Base-by-base conservation (phyloP, 1,140 invertebrate genomes). In the Gonatopus flavifemur region DNA sequence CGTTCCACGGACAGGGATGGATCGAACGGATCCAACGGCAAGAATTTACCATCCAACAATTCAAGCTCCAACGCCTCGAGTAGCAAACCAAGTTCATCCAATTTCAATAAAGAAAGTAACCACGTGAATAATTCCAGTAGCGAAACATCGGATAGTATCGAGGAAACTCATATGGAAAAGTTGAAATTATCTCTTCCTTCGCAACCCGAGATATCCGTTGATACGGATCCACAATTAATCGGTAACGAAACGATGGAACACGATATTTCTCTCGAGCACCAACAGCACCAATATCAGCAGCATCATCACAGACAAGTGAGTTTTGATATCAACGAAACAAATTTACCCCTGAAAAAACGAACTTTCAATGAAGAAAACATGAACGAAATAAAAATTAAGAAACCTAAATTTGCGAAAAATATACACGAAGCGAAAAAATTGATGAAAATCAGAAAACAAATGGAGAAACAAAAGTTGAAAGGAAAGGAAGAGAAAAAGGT, bases 371-470 rank as follows among this genome's bases (percentile, higher is more conserved):
- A 39, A 19, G 57, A 64, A 12, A 40, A 56, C 3, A 24, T n/a
- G 2, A 36, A 16, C 19, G 68, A 70, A 32, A 3, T 47, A 4
- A 66, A 62, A 25, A 49, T 71, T 7, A 74, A 81, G 41, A 86
- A 86, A 62, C 82, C 82, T 2, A 86, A 84, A 72, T 80, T 84
- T 38, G 82, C 81, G 2, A 80, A 80, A 2, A 84, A 84, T 63
- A 72, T 84, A 44, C 72, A 80, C 46, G 83, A 86, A 74, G 82
- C 81, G 2, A 81, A 79, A 47, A 76, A 78, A 54, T 60, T 85
- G 15, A 84, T 85, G 77, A 85, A 85, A 70, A 81, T 85, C 55
- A 69, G 84, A 4, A 85, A 82, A 49, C 80, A 82, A 51, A 71
- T 86, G 55, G 82, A 82, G 10, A 81, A 80, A 60, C 73, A 82